phyloP scores from a whole-genome alignment of 1,140 invertebrate genomes.

The Steinernema khuongi region DNA sequence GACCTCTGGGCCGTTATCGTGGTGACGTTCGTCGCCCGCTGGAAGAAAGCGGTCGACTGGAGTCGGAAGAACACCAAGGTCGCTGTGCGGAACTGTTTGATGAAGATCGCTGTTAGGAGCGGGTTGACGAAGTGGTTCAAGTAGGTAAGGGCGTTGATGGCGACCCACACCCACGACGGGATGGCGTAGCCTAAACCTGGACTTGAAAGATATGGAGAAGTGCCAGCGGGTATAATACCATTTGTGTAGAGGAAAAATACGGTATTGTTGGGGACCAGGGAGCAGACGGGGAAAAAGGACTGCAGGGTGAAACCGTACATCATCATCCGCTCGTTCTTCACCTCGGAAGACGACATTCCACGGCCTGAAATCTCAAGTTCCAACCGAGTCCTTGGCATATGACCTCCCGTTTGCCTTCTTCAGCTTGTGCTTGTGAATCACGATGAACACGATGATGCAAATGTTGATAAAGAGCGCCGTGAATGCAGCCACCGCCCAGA shows the following conservation, averaged over 20 bases:
- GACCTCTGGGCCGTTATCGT: not conserved
- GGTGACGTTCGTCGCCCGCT: not conserved
- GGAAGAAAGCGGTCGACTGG: not conserved
- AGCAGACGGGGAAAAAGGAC: not conserved
- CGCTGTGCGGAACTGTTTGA: not conserved
- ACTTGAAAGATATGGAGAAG: not conserved
- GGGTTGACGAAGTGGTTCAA: not conserved
- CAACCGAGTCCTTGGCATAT: not conserved
- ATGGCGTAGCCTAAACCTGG: not conserved
- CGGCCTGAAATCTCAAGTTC: not conserved
- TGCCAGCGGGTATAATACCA: not conserved
- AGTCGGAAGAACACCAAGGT: not conserved
- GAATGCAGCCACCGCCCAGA: not conserved
- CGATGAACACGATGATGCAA: not conserved
- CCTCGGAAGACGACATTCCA: not conserved
- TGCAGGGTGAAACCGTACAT: conserved; percentile 2
- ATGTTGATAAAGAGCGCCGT: not conserved
- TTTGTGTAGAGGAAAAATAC: not conserved
- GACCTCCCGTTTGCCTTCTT: not conserved
- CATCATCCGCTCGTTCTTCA: not conserved
- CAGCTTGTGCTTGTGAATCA: not conserved
- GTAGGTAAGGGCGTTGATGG: not conserved
- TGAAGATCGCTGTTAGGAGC: not conserved
- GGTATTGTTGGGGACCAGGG: not conserved
- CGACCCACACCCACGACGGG: not conserved